Evolutionary conservation across 2,888 invertebrate species (phyloP), one percentile per base, ranked within the genome.

Genomic region (Pammene aurita): DNA sequence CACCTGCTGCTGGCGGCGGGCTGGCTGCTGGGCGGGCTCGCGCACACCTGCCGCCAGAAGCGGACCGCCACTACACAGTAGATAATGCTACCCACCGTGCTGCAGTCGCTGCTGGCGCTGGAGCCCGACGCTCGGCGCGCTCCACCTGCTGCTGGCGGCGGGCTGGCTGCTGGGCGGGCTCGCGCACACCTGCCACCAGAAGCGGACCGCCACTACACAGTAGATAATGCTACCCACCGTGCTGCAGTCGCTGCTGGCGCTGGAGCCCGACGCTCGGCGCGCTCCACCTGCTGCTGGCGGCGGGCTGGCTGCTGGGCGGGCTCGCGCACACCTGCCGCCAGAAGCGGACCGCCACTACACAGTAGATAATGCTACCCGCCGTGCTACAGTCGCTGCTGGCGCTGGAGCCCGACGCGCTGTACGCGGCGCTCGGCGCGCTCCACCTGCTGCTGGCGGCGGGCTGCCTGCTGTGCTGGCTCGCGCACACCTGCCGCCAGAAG

Each of bases 21-120:
- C 7, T 97, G 93, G 89, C 79, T 89, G 0, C 52, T 89, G 0
- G 88, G 88, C 1, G 91, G 90, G 84, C 74, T 86, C 10, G 18
- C 84, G 38, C 76, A 86, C 18, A 72, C 73, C n/a, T 87, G 76
- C 60, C 79, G 71, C n/a, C 83, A 84, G 61, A 87, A 82, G 72
- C 76, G 75, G 50, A 77, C 67, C 61, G 74, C 82, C 41, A 10
- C 6, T 9, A 10, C 41, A 2, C 41, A 41, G 7, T 41, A 41
- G 2, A 41, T n/a, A n/a, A n/a, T n/a, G n/a, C n/a, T n/a, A n/a
- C n/a, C n/a, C n/a, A n/a, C n/a, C n/a, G 82, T 94, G 0, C 84
- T 97, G 0, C 98, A 98, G 87, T 95, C 96, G 0, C 82, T 97
- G n/a, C n/a, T n/a, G n/a, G n/a, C n/a, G n/a, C n/a, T n/a, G n/a